phyloP scores from a whole-genome alignment of 2,113 vertebrate genomes.

The Erpornis zantholeuca region DNA sequence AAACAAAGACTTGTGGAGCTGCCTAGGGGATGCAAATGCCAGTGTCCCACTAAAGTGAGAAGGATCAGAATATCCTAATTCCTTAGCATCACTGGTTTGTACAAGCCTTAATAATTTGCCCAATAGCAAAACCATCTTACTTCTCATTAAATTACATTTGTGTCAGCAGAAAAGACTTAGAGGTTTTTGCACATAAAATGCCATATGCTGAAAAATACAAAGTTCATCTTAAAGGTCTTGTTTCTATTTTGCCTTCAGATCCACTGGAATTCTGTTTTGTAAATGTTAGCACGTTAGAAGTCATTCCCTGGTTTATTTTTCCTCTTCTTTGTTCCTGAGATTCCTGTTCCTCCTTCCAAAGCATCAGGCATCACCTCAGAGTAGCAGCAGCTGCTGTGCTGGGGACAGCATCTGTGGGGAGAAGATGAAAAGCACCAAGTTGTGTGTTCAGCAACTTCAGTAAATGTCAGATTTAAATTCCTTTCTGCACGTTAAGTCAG shows the following conservation, averaged over 20 bases:
- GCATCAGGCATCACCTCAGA: not conserved
- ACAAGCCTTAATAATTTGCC: not conserved
- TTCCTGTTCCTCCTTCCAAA: not conserved
- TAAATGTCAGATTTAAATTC: slow-evolving; percentile 27
- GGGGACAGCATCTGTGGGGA: not conserved
- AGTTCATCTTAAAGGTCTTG: not conserved
- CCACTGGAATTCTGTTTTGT: not conserved
- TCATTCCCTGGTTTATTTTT: not conserved
- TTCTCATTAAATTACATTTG: not conserved
- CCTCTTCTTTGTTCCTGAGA: not conserved
- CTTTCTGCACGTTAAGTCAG: not conserved
- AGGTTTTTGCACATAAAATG: not conserved
- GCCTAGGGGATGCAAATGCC: not conserved
- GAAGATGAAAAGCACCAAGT: not conserved
- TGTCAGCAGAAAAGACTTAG: not conserved
- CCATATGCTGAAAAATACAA: not conserved
- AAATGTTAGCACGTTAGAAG: not conserved
- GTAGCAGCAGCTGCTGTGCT: not conserved
- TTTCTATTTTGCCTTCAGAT: not conserved
- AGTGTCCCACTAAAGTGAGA: not conserved
- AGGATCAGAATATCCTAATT: not conserved
- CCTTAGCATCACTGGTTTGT: not conserved
- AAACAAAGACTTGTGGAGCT: not conserved
- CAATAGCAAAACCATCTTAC: not conserved
- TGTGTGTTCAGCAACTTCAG: not conserved